Base-by-base conservation (phyloP, 2,797 vertebrate genomes). In the Graptemys geographica region DNA sequence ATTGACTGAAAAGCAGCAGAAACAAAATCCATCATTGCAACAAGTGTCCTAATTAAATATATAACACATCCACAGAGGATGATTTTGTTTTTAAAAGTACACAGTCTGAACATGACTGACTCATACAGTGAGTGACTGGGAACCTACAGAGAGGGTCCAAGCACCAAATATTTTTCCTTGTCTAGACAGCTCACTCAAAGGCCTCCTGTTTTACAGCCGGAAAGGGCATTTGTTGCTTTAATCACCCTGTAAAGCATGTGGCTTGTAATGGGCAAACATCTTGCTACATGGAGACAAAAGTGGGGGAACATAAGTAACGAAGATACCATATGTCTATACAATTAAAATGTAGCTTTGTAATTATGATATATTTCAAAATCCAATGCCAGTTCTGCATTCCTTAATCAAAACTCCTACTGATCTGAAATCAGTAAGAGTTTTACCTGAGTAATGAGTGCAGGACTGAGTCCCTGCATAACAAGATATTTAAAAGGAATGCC, bases 171-270 rank as follows among this genome's bases (percentile, higher is more conserved):
- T 98, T 96, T 97, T 97, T 93, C 86, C 96, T 97, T 72, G 97
- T 97, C 96, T 98, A 98, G 97, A 98, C 97, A 97, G 95, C 93
- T 83, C 97, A 95, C 94, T 98, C 95, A 98, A 95, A 97, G 96
- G 96, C 97, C 97, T 98, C 94, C 88, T 88, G 97, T 93, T 97
- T 95, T 95, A 82, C 31, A 86, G 95, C 94, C 94, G 83, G 95
- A 98, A 98, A 98, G 97, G 97, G 96, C 93, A 97, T 98, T 97
- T 95, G 89, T 94, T 90, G 85, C 95, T 87, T 84, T 93, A 94
- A 90, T 92, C 81, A 84, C 53, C 74, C 88, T 78, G n/a, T 86
- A 97, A 97, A 97, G 95, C 93, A 92, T 37, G 76, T 97, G 86
- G 49, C 25, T 79, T 86, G 84, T 97, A 97, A 86, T 49, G 5